Percentiles rank a stretch among this genome's conserved stretches.
phyloP scores from a whole-genome alignment of 2,113 vertebrate genomes.

The Hucho hucho region DNA sequence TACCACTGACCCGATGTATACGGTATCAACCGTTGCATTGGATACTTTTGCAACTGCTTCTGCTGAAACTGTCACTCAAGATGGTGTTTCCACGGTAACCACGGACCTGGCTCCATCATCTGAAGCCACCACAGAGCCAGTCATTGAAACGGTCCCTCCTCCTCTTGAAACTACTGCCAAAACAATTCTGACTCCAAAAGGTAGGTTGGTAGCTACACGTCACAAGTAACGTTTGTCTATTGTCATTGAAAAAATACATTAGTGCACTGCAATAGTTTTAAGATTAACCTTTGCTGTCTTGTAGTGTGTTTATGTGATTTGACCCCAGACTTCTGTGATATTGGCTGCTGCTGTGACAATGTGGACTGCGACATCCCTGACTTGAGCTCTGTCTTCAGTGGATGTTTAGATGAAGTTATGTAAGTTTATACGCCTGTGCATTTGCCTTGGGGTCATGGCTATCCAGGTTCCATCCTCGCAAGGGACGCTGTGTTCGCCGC shows the following conservation, averaged over 20 bases:
- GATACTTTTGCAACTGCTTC: not conserved
- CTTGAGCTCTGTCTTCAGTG: constrained; percentile 62
- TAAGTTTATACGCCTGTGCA: constrained; percentile 26
- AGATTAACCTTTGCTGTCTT: constrained; percentile 1
- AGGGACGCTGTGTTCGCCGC: too few species aligned
- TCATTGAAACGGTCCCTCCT: constrained; percentile 8
- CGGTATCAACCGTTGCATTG: not conserved
- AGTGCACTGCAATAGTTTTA: too few species aligned
- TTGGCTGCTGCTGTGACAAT: constrained; percentile 75
- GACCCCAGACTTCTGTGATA: constrained; percentile 70
- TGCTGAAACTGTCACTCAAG: constrained; percentile 3
- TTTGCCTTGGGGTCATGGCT: too few species aligned
- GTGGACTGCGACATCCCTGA: constrained; percentile 63
- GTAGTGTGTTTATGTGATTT: constrained; percentile 73
- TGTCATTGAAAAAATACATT: too few species aligned
- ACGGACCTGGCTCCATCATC: not conserved
- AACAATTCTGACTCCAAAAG: constrained; percentile 5
- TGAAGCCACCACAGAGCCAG: not conserved
- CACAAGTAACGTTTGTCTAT: too few species aligned
- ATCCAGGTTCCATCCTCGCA: too few species aligned
- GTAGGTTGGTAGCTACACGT: constrained; percentile 8
- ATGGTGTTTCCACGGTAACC: not conserved
- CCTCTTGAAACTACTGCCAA: constrained; percentile 9
- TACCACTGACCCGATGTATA: not conserved
- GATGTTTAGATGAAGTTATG: constrained; percentile 55